Percentiles rank a stretch among this genome's conserved stretches.
Evolutionary conservation across 1,140 invertebrate genomes (phyloP).

Genomic region (Acromyrmex echinatior): DNA sequence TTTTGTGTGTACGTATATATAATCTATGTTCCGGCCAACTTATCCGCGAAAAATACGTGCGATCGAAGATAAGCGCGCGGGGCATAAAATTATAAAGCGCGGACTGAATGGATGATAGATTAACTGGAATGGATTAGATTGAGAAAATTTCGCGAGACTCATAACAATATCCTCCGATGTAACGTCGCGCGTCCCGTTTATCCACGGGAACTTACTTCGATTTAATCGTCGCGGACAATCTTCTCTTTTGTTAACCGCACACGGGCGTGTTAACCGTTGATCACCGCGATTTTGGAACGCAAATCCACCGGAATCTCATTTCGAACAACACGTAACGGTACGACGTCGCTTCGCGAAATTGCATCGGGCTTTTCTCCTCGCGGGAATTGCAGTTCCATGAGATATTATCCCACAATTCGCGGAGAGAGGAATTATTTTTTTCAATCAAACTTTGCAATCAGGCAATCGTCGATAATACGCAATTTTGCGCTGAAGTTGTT

Average conservation of each 20-base stretch:
- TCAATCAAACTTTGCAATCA: not conserved
- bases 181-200: slow-evolving; percentile 7
- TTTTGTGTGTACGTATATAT: not conserved
- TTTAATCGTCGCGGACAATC: slow-evolving; percentile 48
- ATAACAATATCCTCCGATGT: slow-evolving; percentile 9
- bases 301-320: slow-evolving; percentile 40
- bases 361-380: not conserved
- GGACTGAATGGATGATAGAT: slow-evolving; percentile 6
- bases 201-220: slow-evolving; percentile 7
- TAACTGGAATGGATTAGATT: slow-evolving; percentile 37
- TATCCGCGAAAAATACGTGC: not conserved
- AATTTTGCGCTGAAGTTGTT: slow-evolving; percentile 29
- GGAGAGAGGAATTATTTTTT: not conserved
- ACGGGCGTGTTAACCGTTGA: slow-evolving; percentile 12
- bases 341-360: slow-evolving; percentile 13
- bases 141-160: slow-evolving; percentile 20
- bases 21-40: not conserved
- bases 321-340: slow-evolving; percentile 42
- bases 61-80: slow-evolving; percentile 24
- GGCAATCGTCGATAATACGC: not conserved
- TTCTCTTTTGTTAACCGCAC: slow-evolving; percentile 26
- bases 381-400: slow-evolving; percentile 1
- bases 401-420: not conserved
- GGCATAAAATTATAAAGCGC: slow-evolving; percentile 36
- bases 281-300: slow-evolving; percentile 28